Conservation (phyloP, 2,888 invertebrate species). For the Tenthredo scrophulariae region DNA sequence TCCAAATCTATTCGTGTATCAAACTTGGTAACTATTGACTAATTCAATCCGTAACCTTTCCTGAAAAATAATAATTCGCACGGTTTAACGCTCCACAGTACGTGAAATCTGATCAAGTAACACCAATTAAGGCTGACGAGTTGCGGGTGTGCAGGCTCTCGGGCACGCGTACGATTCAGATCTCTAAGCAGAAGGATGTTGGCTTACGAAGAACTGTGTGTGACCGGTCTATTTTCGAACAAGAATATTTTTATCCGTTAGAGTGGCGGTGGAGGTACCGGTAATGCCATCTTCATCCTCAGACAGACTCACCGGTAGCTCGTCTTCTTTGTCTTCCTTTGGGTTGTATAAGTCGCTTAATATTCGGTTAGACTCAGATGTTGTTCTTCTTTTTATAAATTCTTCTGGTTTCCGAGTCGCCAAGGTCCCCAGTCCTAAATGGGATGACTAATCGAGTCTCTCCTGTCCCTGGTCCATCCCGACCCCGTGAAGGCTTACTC, state of each 20-base stretch:
- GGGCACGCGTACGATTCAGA: constrained; percentile 34
- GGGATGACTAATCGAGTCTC: constrained; percentile 28
- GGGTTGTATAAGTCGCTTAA: constrained; percentile 14
- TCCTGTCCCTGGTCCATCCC: constrained; percentile 3
- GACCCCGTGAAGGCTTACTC: constrained; percentile 17
- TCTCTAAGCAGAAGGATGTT: constrained; percentile 7
- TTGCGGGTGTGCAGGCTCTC: constrained; percentile 63
- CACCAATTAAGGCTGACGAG: constrained; percentile 67
- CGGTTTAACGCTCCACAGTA: background rate
- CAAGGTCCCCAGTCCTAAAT: background rate
- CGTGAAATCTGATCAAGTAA: constrained; percentile 68
- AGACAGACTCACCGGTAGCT: background rate
- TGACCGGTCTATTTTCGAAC: constrained; percentile 67
- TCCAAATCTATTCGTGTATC: background rate
- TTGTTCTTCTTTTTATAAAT: constrained; percentile 16
- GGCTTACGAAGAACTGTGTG: constrained; percentile 54
- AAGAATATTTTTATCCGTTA: constrained; percentile 69
- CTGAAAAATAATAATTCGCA: background rate
- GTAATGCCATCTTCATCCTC: constrained; percentile 62
- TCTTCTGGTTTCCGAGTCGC: constrained; percentile 9
- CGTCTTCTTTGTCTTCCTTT: constrained; percentile 23
- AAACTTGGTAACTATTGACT: background rate
- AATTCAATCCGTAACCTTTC: background rate
- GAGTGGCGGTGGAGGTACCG: constrained; percentile 63
- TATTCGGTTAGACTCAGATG: constrained; percentile 28